Base-by-base conservation (phyloP, 2,797 vertebrate species). In the Chrosomus eos region DNA sequence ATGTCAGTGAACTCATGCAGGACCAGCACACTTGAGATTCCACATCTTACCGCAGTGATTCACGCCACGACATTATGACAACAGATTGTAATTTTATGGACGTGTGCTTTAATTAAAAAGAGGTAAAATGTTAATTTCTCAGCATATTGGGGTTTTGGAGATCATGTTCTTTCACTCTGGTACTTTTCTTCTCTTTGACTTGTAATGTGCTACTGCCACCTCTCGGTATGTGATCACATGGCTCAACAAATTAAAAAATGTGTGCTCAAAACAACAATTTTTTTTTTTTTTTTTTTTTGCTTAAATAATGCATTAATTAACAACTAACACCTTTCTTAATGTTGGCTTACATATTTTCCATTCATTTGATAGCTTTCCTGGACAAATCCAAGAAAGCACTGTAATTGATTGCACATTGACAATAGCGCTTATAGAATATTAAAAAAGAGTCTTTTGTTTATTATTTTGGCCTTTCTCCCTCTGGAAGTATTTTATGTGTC, bases 181-280 rank as follows among this genome's bases (percentile, higher is more conserved):
- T 74, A 31, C 19, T 33, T 67, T 43, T 38, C 7, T 62, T 48
- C 19, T 70, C 19, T 18, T n/a, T 73, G 70, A 48, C 81, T 82
- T 78, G 60, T 55, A 68, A 83, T 55, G 33, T 83, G 51, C 82
- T 84, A 84, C 82, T 84, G 82, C 82, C 82, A 71, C 74, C 82
- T 78, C 36, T 70, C 23, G 82, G 74, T 71, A 7, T 5, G 0
- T 62, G 23, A 67, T 60, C 48, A 78, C 31, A 31, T 48, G 18
- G 10, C 28, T 58, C 48, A 23, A 19, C 48, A 67, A 67, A 75
- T 68, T 14, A 1, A 14, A 71, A 43, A 36, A 28, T 18, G 2
- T 8, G 3, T 21, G 48, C 9, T 80, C 16, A 19, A 74, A 74
- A 5, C 5, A 21, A 13, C 5, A 3, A 31, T 28, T 72, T 31